phyloP scores from a whole-genome alignment of 2,888 invertebrate species.

The Drosophila longiperda region DNA sequence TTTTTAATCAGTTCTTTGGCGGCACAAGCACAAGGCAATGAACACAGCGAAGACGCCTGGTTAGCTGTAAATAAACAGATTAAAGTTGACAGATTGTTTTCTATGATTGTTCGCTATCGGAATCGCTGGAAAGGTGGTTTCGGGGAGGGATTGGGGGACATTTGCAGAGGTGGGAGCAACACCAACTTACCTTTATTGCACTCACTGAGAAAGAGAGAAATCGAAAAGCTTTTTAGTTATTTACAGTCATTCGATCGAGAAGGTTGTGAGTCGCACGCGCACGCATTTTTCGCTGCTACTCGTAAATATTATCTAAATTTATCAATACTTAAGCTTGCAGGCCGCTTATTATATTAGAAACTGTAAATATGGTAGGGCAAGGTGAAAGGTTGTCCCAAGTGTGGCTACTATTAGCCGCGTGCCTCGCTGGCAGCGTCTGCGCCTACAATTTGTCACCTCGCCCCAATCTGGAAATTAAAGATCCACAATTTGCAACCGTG shows the following conservation, averaged over 20 bases:
- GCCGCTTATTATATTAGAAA: conserved; percentile 20
- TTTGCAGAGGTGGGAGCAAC: conserved; percentile 23
- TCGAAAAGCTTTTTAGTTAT: conserved; percentile 37
- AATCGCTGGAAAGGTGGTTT: conserved; percentile 6
- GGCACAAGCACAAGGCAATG: conserved; percentile 45
- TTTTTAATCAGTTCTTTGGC: conserved; percentile 10
- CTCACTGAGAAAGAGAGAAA: conserved; percentile 66
- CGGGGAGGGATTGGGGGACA: neutral
- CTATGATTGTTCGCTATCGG: conserved; percentile 6
- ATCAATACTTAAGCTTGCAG: neutral
- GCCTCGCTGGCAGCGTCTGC: conserved; percentile 20
- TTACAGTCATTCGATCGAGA: conserved; percentile 29
- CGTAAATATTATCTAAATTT: conserved; percentile 43
- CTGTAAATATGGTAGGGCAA: conserved; percentile 44
- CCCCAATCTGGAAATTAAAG: conserved; percentile 82
- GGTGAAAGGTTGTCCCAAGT: conserved; percentile 18
- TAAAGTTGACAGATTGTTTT: conserved; percentile 9
- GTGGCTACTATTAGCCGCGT: conserved; percentile 17
- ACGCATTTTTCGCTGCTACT: neutral
- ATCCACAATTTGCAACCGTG: conserved; percentile 77
- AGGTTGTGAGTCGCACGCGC: conserved; percentile 24
- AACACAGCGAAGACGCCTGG: conserved; percentile 50
- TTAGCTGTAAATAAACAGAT: conserved; percentile 45
- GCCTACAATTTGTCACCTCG: conserved; percentile 84
- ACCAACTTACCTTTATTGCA: conserved; percentile 84